Evolutionary conservation across 2,797 vertebrate species (phyloP), one percentile per base, ranked within the genome.

Genomic region (Melopsittacus undulatus): DNA sequence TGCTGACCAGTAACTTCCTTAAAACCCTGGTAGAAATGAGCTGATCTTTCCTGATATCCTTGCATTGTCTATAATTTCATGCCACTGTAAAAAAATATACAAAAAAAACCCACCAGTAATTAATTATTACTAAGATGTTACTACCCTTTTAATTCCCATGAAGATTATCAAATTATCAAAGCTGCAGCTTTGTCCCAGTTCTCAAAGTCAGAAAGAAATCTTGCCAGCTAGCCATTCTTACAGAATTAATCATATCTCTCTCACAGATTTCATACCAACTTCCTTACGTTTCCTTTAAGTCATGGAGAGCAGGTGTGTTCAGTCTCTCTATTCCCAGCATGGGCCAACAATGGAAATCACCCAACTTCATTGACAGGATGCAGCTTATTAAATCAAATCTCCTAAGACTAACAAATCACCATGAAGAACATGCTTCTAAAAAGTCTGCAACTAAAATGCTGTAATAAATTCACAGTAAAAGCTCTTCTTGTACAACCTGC

Each of bases 291-390:
- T 97, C 96, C 98, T 98, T 96, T 96, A 98, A 98, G 98, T 98
- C 98, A 98, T 98, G 98, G 98, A 98, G 97, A 98, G 98, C 99
- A 99, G 99, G 99, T 99, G 99, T 97, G 98, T 98, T 98, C 98
- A 98, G 98, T 98, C 98, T 98, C 98, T 97, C 97, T 96, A 96
- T 98, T 99, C 98, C 98, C 98, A 99, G 98, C 98, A 97, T 96
- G 96, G 96, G 97, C 96, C 98, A 97, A 99, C 98, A 99, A 98
- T 98, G 98, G 98, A 98, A 98, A 97, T 97, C 97, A 97, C 97
- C 97, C 97, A 97, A 97, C 96, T 97, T 87, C 97, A 98, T 92
- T 95, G 97, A 98, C 99, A 99, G 99, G 99, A 99, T 99, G 98
- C 99, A 99, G 99, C 99, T 99, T 99, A 98, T 98, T 98, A 98